phyloP scores from a whole-genome alignment of 2,113 vertebrate genomes.

The Muntiacus reevesi region DNA sequence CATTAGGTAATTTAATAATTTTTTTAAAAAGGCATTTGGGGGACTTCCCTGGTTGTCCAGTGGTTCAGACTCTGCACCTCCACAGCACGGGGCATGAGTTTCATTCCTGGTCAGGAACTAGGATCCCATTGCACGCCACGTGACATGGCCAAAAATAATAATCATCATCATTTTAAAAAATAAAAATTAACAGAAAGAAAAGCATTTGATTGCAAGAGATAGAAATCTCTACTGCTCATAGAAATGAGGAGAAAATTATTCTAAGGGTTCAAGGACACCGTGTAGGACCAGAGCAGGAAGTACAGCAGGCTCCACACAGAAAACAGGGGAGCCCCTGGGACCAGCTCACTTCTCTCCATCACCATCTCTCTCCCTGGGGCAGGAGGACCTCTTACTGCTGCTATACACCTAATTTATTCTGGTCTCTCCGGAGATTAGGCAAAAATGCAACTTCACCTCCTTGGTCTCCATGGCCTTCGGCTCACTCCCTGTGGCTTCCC shows the following conservation, averaged over 20 bases:
- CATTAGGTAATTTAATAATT: not conserved
- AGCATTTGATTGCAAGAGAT: not conserved
- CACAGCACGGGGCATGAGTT: not conserved
- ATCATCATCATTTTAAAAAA: not conserved
- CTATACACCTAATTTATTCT: not conserved
- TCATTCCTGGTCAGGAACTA: not conserved
- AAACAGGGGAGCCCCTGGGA: not conserved
- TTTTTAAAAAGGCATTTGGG: not conserved
- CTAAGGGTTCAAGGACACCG: not conserved
- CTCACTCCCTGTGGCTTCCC: not conserved
- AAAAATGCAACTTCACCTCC: not conserved
- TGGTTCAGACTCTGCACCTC: not conserved
- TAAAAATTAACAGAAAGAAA: not conserved
- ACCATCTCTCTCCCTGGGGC: not conserved
- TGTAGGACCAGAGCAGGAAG: not conserved
- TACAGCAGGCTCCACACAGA: not conserved
- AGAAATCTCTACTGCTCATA: not conserved
- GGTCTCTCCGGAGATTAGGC: not conserved
- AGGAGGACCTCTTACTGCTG: not conserved
- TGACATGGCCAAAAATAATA: not conserved
- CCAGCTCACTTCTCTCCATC: not conserved
- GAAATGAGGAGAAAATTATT: not conserved
- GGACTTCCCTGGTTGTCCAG: not conserved
- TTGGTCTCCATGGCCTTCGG: not conserved
- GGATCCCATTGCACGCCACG: fast-evolving